Base-by-base conservation (phyloP, 2,797 vertebrate species). In the Columba guinea region DNA sequence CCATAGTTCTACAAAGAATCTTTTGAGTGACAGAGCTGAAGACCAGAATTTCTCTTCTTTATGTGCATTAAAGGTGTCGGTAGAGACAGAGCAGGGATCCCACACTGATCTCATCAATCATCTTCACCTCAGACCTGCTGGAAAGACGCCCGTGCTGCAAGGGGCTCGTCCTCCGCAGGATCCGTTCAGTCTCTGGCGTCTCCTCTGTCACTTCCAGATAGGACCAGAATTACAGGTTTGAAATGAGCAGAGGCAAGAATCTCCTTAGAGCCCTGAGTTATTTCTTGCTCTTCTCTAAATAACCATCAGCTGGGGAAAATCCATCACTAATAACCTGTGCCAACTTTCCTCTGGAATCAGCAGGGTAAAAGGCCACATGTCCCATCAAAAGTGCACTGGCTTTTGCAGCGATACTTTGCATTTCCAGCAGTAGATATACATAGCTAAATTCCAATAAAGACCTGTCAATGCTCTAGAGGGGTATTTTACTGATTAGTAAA, bases 1-100 rank as follows among this genome's bases (percentile, higher is more conserved):
- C 73, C 76, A 93, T 7, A 80, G 65, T 64, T 97, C 73, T 92
- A 71, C 79, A 85, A 89, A 94, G 75, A 87, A 85, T 7, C 44
- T 87, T 80, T 53, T 55, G 78, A 95, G 84, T 87, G 68, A 62
- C 87, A 87, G 91, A 85, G 41, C 58, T 35, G 8, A 51, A 84
- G 87, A 89, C 20, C 6, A 5, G 62, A 81, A 35, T 87, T 87
- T 64, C 82, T 75, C 60, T 56, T 81, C 52, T 82, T 70, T 73
- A 48, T 52, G 49, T 5, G 35, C 24, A 52, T 28, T 46, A 16
- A 79, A 63, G 18, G n/a, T 77, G 35, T 82, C 1, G 0, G 53
- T 34, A 82, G 77, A 58, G 58, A 55, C 2, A 7, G 68, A 89
- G 46, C 69, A 91, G 51, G 39, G 44, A 65, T 39, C 69, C 55